Evolutionary conservation across 2,113 vertebrate genomes (phyloP), one percentile per base, ranked within the genome.

Genomic region (Riparia riparia): DNA sequence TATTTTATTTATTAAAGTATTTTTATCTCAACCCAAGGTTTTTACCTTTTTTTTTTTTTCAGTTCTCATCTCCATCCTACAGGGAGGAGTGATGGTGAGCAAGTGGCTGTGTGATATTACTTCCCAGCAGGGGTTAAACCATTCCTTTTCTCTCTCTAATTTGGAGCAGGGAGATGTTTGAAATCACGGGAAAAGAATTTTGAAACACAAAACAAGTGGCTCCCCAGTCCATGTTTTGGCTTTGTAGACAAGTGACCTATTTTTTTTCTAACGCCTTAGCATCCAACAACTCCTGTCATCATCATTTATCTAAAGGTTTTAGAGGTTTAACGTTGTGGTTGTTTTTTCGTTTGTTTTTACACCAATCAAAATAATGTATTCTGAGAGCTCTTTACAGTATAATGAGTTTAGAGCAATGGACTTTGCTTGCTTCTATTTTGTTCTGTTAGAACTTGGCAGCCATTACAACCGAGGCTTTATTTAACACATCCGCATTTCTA

Each of bases 401-500:
- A 96, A 90, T 89, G 82, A 95, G 93, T 88, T 95, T 92, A 95
- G n/a, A 77, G 85, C 88, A 71, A 8, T 64, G 88, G 89, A 92
- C 92, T 93, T 93, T 69, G 95, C 71, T 80, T 31, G 71, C 65
- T n/a, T 92, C 68, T 73, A 13, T 83, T 93, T 34, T 0, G 2
- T 97, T 94, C 56, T 92, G 76, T 94, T 93, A 81, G 88, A 90
- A 82, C 82, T 97, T 96, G 92, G 96, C 96, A 96, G 92, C 86
- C 72, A 3, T 82, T 95, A 93, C 92, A 95, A 42, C 72, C 13
- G 61, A 69, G 77, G 82, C 93, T 96, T 96, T 95, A 96, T 96
- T 96, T 91, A 89, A 95, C 64, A 68, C 93, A 90, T 96, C 92
- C 26, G 2, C 18, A 10, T 92, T 94, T 92, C 85, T 81, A 57